Evolutionary conservation across 2,797 vertebrate species (phyloP), one percentile per base, ranked within the genome.

Genomic region (Ficedula albicollis): DNA sequence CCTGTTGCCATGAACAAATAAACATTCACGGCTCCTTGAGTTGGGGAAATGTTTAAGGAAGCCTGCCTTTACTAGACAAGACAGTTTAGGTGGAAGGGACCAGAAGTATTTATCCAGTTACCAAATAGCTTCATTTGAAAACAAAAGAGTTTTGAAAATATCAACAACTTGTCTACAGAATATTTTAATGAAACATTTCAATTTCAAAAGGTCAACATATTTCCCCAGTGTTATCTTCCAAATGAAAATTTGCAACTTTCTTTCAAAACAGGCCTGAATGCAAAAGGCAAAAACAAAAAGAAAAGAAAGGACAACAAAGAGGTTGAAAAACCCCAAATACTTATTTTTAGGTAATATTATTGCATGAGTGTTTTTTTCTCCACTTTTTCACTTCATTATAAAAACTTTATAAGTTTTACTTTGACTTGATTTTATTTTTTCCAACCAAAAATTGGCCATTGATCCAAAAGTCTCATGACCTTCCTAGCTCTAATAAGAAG

Each of bases 201-300:
- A 10, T 90, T 94, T 90, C 70, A 77, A 74, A 96, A 93, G 81
- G 63, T 74, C 75, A 90, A 39, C 39, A 44, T 84, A 52, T 92
- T 95, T 89, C 69, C 43, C 36, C 34, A 58, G 51, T 48, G 25
- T 38, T 89, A 87, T 76, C 66, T 90, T 84, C 44, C 81, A 87
- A 84, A 94, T 49, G 39, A 84, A 89, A 76, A 76, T 73, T 6
- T 91, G 62, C 80, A 92, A 67, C 39, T 55, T 90, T 58, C 9
- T 90, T 89, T 83, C 78, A 76, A 86, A 92, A 62, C 26, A 79
- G 15, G 23, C n/a, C 30, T 58, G 41, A 82, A 69, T 44, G 64
- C 39, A 79, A 89, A 79, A 76, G 21, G 23, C 52, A 64, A 59
- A 66, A 88, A 38, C 27, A 81, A 89, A 69, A 30, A 67, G 21